phyloP scores from a whole-genome alignment of 1,140 invertebrate genomes.

The Notospermus geniculatus region DNA sequence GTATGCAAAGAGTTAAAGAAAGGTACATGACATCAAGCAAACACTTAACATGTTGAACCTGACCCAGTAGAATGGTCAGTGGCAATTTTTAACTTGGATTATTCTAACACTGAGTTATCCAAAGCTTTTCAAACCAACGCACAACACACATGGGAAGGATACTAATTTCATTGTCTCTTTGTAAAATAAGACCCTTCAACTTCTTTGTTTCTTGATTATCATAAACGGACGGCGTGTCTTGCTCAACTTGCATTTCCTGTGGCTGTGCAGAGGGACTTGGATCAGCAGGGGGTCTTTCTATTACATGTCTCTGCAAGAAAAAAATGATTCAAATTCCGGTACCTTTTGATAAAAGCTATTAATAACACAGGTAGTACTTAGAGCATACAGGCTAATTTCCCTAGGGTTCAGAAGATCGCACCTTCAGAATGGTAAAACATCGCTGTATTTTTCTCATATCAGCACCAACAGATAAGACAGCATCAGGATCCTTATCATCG shows the following conservation, averaged over 20 bases:
- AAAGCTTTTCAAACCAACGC: no score
- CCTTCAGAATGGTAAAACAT: conserved; percentile 50
- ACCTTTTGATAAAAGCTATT: no score
- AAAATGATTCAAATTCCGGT: no score
- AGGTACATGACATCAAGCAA: no score
- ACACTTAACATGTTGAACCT: no score
- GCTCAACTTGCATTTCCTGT: conserved; percentile 16
- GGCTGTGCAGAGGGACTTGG: conserved; percentile 9
- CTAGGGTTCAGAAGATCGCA: no score
- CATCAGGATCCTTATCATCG: conserved; percentile 47
- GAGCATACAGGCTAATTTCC: no score
- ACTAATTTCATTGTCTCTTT: conserved; percentile 58
- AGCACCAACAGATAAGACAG: conserved; percentile 42
- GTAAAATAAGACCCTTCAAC: conserved; percentile 48
- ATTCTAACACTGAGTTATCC: no score
- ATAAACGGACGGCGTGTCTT: conserved; percentile 42
- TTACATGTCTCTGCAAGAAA: conserved; percentile 28
- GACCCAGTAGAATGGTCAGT: no score
- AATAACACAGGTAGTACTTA: no score
- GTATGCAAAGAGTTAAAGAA: conserved; percentile 36
- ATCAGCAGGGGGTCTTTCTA: conserved; percentile 29
- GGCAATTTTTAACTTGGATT: no score
- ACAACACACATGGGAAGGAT: conserved; percentile 36
- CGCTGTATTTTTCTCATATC: conserved; percentile 55
- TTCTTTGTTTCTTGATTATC: conserved; percentile 45